Conservation (phyloP, 2,888 invertebrate genomes). For the Epirrita christyi region DNA sequence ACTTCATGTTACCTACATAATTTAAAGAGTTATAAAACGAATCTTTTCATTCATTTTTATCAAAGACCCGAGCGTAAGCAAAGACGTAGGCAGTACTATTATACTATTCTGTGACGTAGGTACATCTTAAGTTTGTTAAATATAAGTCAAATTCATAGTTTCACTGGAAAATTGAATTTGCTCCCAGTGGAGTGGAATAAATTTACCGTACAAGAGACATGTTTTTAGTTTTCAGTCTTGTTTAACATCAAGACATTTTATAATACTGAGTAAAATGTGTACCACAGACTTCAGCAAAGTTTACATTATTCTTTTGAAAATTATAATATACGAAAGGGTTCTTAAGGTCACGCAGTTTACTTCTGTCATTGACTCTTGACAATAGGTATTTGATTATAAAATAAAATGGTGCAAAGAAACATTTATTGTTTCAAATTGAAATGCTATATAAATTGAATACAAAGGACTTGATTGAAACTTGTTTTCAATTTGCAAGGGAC, state of each 20-base stretch:
- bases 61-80: slow-evolving; percentile 36
- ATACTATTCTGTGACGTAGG: no score
- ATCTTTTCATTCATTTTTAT: slow-evolving; percentile 48
- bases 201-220: slow-evolving; percentile 33
- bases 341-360: neutral
- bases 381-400: slow-evolving; percentile 17
- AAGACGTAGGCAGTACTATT: slow-evolving; percentile 31
- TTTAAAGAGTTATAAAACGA: slow-evolving; percentile 24
- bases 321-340: neutral
- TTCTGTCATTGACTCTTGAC: neutral
- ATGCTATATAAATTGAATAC: slow-evolving; percentile 25
- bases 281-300: no score
- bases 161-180: slow-evolving; percentile 49
- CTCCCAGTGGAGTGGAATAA: slow-evolving; percentile 42
- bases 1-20: slow-evolving; percentile 13
- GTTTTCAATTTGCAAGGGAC: slow-evolving; percentile 13
- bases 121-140: slow-evolving; percentile 45
- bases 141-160: slow-evolving; percentile 50
- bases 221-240: slow-evolving; percentile 22
- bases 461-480: slow-evolving; percentile 13
- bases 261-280: neutral
- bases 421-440: slow-evolving; percentile 29
- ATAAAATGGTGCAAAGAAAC: slow-evolving; percentile 19
- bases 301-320: neutral
- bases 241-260: slow-evolving; percentile 13